Conservation (phyloP, 2,888 invertebrate genomes). For the Dolichopus griseipennis region DNA sequence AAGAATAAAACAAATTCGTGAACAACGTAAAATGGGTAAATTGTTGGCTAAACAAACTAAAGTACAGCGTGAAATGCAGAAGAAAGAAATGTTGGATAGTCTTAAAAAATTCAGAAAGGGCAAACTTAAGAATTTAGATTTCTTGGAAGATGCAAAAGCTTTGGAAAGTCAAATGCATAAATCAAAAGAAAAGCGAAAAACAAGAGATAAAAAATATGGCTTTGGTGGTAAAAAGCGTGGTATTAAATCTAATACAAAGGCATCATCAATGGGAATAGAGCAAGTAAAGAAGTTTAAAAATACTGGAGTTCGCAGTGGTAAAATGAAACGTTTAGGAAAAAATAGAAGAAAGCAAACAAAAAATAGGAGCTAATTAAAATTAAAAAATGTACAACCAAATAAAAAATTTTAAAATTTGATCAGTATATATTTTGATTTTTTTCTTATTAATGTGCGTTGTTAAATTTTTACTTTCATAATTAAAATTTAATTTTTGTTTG, state of each 20-base stretch:
- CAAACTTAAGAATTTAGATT: constrained; percentile 67
- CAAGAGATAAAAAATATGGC: constrained; percentile 81
- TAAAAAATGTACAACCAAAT: too few species aligned
- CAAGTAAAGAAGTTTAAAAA: constrained; percentile 30
- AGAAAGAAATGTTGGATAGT: constrained; percentile 83
- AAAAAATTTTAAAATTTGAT: too few species aligned
- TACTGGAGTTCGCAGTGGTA: constrained; percentile 30
- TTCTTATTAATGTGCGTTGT: too few species aligned
- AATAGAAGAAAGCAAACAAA: constrained; percentile 42
- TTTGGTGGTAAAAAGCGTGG: constrained; percentile 94
- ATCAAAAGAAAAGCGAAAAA: constrained; percentile 49
- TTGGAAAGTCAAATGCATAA: constrained; percentile 35
- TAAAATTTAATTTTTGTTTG: too few species aligned
- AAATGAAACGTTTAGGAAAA: constrained; percentile 51
- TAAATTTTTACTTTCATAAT: too few species aligned
- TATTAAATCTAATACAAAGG: constrained; percentile 74
- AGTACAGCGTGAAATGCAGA: constrained; percentile 78
- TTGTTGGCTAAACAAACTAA: constrained; percentile 76
- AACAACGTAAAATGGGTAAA: constrained; percentile 88
- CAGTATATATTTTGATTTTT: too few species aligned
- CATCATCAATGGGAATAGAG: constrained; percentile 49
- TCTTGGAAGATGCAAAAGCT: constrained; percentile 59
- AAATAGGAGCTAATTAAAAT: neutral
- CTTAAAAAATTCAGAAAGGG: constrained; percentile 90
- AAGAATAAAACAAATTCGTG: constrained; percentile 78